These are phyloP conservation scores for Enteromius thamalakanensis DNA, from an alignment of 2,797 vertebrate species.

Conservation along the genomic window DNA sequence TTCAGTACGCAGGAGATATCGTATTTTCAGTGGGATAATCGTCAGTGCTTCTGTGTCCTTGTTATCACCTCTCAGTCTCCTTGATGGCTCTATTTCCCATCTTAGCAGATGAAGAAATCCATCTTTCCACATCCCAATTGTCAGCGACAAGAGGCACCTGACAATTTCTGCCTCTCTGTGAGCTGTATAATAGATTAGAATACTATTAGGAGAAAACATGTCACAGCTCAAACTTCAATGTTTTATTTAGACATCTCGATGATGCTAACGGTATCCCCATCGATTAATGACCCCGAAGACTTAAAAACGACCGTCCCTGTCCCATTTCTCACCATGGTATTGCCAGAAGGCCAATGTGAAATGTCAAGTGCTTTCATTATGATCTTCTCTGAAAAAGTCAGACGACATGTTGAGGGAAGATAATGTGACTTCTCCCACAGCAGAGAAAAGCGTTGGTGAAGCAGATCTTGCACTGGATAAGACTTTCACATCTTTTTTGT, in stretches of 20 bases:
- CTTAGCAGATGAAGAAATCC: conserved; percentile 75
- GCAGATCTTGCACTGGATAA: conserved; percentile 52
- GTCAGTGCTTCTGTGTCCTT: conserved; percentile 29
- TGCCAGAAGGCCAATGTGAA: conserved; percentile 40
- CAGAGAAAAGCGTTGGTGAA: conserved; percentile 43
- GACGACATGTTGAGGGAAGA: conserved; percentile 16
- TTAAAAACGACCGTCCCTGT: conserved; percentile 22
- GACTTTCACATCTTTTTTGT: neutral
- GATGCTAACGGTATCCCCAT: conserved; percentile 22
- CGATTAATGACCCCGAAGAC: conserved; percentile 32
- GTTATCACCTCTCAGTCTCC: conserved; percentile 39
- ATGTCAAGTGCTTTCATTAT: conserved; percentile 47
- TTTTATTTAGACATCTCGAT: conserved; percentile 40
- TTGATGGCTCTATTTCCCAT: conserved; percentile 64
- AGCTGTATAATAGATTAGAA: conserved; percentile 32
- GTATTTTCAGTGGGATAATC: neutral
- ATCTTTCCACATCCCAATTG: conserved; percentile 62
- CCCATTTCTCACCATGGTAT: conserved; percentile 22
- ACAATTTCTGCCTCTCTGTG: conserved; percentile 21
- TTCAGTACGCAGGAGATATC: conserved; percentile 16
- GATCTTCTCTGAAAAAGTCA: conserved; percentile 36
- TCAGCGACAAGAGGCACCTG: conserved; percentile 6
- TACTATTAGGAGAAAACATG: conserved; percentile 23
- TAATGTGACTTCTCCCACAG: conserved; percentile 29
- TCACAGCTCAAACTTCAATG: conserved; percentile 20